Base-by-base conservation (phyloP, 1,140 invertebrate species). In the Drosophila kikkawai region DNA sequence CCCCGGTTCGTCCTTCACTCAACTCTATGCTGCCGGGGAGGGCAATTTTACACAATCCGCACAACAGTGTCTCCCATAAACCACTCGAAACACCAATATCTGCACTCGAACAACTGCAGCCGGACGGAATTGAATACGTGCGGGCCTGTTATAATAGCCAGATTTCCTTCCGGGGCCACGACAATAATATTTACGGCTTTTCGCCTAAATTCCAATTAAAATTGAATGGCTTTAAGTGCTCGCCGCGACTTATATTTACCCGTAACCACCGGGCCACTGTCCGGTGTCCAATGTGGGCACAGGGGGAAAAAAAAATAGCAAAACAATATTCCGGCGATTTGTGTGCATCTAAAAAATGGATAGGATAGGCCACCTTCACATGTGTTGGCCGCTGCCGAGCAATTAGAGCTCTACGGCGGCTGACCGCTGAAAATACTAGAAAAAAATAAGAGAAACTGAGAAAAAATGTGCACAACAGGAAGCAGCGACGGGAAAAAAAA, bases 131-230 rank as follows among this genome's bases (percentile, higher is more conserved):
- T 66, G 73, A 68, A 73, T 60, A 80, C 77, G 58, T 86, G 75
- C 32, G 45, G 36, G 12, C 26, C 58, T 47, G 50, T 26, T 61
- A 64, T 58, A 75, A 67, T 53, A 75, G 63, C 44, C 57, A 45
- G 64, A 51, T 60, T 60, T 45, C 58, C 56, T 55, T 63, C 53
- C 66, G 22, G 41, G 37, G 39, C 68, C 57, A 79, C 58, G 53
- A 55, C 47, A 75, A 82, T 61, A 88, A 90, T 79, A 88, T 88
- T 85, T 82, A 90, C 85, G 81, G 83, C 75, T 79, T 79, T 88
- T 68, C 85, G 78, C 66, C 85, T 79, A 90, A 90, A 88, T 85
- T 88, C 85, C 85, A 88, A 88, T 88, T 88, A 88, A 88, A 90
- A 90, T 71, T 79, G 70, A 47, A 80, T 75, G 70, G 67, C 73